Conservation (phyloP, 2,113 vertebrate species). For the Pandion haliaetus region DNA sequence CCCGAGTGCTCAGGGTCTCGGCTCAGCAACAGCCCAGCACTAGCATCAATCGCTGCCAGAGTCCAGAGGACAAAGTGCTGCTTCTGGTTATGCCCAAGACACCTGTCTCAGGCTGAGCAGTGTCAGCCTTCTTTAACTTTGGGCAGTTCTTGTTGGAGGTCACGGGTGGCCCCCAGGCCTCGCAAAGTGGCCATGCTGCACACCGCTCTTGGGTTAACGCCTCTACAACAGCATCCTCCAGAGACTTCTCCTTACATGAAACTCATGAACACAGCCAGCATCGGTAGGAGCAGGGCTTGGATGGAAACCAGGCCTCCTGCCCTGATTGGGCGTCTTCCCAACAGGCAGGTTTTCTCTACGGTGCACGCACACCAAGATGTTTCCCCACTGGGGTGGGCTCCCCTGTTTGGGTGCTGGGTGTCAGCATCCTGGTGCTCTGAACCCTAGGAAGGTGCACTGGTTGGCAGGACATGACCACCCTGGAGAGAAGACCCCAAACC, state of each 20-base stretch:
- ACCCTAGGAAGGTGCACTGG: background rate
- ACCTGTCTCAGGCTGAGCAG: background rate
- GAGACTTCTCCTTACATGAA: background rate
- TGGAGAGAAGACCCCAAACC: background rate
- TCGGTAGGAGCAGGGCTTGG: background rate
- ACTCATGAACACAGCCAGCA: fast-evolving
- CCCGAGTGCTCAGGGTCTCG: background rate
- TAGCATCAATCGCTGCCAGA: background rate
- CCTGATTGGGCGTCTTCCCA: background rate
- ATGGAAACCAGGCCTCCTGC: background rate
- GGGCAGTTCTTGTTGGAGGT: background rate
- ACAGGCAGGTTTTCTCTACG: background rate
- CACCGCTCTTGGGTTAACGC: background rate
- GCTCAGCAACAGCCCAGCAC: background rate
- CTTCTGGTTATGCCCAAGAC: background rate
- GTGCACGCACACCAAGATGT: background rate
- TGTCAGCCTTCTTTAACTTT: background rate
- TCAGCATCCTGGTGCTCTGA: background rate
- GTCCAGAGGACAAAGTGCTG: background rate
- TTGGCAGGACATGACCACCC: background rate
- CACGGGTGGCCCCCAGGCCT: background rate
- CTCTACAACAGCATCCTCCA: background rate
- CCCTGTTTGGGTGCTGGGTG: background rate
- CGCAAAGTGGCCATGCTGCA: background rate
- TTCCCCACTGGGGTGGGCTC: background rate